phyloP scores from a whole-genome alignment of 2,888 invertebrate genomes.

The Alviniconcha strummeri region DNA sequence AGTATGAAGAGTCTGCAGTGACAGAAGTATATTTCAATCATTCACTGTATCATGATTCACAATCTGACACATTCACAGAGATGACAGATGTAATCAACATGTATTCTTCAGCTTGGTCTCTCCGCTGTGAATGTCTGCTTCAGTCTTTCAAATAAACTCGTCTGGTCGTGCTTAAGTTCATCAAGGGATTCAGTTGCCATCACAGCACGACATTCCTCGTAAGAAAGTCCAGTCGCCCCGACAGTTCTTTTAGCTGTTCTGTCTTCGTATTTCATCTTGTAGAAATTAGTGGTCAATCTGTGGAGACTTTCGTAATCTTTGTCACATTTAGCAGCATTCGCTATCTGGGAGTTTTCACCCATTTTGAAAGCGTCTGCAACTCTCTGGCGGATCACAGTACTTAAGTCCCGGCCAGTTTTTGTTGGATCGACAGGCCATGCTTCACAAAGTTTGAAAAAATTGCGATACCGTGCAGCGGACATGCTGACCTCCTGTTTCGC shows the following conservation, averaged over 20 bases:
- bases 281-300: slow-evolving; percentile 26
- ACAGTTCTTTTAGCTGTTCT: slow-evolving; percentile 24
- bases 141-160: slow-evolving; percentile 21
- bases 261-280: slow-evolving; percentile 31
- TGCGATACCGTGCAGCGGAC: slow-evolving; percentile 37
- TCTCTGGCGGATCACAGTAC: slow-evolving; percentile 31
- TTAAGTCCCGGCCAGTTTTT: slow-evolving; percentile 36
- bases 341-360: slow-evolving; percentile 35
- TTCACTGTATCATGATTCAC: too few relatives aligned
- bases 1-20: too few relatives aligned
- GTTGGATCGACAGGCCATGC: slow-evolving; percentile 38
- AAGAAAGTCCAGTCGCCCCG: slow-evolving; percentile 29
- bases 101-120: slow-evolving; percentile 4
- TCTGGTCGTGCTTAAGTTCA: slow-evolving; percentile 8
- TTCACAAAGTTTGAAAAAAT: slow-evolving; percentile 39
- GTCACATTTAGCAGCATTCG: slow-evolving; percentile 30
- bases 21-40: too few relatives aligned
- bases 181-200: slow-evolving; percentile 32
- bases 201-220: slow-evolving; percentile 30
- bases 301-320: slow-evolving; percentile 35
- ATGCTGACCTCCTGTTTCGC: slow-evolving; percentile 25
- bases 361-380: slow-evolving; percentile 40
- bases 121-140: slow-evolving; percentile 30
- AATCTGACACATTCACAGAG: too few relatives aligned
- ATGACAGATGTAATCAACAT: too few relatives aligned